Conservation (phyloP, 1,140 invertebrate species). For the Lasaia peninsularis region DNA sequence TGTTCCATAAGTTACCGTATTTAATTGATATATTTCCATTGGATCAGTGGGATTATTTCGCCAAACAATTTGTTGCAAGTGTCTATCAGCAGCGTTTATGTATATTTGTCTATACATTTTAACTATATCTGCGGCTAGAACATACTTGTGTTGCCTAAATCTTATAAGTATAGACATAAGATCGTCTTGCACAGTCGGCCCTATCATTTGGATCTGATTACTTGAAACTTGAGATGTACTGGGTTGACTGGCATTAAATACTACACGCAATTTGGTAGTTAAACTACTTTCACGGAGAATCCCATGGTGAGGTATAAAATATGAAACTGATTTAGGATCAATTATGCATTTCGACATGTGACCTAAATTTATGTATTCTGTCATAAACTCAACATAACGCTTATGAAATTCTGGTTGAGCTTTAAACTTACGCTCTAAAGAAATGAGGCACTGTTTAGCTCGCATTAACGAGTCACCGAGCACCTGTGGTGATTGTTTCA, state of each 20-base stretch:
- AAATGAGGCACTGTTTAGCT: constrained; percentile 23
- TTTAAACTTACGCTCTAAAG: constrained; percentile 25
- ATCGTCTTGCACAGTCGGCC: constrained; percentile 19
- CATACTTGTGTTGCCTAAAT: constrained; percentile 23
- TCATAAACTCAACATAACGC: constrained; percentile 31
- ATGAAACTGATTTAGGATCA: not conserved
- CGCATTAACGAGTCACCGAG: constrained; percentile 22
- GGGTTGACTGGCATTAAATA: constrained; percentile 21
- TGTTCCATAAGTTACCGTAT: constrained; percentile 25
- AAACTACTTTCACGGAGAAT: constrained; percentile 19
- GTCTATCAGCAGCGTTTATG: constrained; percentile 15
- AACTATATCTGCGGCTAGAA: constrained; percentile 22
- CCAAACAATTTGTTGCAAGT: constrained; percentile 24
- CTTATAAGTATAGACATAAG: constrained; percentile 22
- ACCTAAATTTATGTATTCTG: constrained; percentile 27
- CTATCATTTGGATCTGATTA: constrained; percentile 26
- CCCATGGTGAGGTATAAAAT: constrained; percentile 26
- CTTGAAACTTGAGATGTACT: constrained; percentile 14
- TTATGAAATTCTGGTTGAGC: constrained; percentile 14
- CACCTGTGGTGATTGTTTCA: constrained; percentile 16
- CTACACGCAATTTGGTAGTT: constrained; percentile 25
- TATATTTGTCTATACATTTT: constrained; percentile 24
- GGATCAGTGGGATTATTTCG: not conserved
- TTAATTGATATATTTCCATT: constrained; percentile 17
- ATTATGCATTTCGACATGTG: constrained; percentile 26